These are phyloP conservation scores for Muraenolepis orangiensis DNA, from an alignment of 2,797 vertebrate species.

Conservation along the genomic window DNA sequence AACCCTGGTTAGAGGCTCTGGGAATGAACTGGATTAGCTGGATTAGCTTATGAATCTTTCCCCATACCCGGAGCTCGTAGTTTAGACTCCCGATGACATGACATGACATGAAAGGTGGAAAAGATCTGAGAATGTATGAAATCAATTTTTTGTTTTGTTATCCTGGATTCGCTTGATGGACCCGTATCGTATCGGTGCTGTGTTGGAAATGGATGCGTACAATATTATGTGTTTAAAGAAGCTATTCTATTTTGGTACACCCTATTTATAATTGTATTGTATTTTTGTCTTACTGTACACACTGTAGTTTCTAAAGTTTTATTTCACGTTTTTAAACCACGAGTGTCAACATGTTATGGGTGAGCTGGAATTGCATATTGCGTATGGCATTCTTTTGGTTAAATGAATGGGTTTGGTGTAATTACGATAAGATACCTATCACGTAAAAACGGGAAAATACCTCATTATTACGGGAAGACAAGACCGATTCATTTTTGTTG, in stretches of 20 bases:
- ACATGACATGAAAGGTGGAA: conserved; percentile 12
- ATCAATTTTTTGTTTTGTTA: neutral
- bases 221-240: conserved; percentile 4
- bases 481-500: neutral
- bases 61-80: neutral
- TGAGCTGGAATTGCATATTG: neutral
- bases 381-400: neutral
- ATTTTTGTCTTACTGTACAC: conserved; percentile 17
- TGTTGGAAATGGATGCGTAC: neutral
- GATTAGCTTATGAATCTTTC: conserved; percentile 8
- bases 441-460: neutral
- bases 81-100: conserved; percentile 9
- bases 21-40: conserved; percentile 20
- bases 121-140: neutral
- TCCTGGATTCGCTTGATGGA: conserved; percentile 9
- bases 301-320: conserved; percentile 11
- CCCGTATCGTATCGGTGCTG: neutral
- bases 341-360: neutral
- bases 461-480: neutral
- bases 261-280: conserved; percentile 17
- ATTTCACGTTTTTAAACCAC: conserved; percentile 4
- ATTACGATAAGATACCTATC: neutral
- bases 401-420: neutral
- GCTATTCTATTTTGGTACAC: neutral
- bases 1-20: neutral